Evolutionary conservation across 2,797 vertebrate species (phyloP).

Genomic region (Botia kubotai): DNA sequence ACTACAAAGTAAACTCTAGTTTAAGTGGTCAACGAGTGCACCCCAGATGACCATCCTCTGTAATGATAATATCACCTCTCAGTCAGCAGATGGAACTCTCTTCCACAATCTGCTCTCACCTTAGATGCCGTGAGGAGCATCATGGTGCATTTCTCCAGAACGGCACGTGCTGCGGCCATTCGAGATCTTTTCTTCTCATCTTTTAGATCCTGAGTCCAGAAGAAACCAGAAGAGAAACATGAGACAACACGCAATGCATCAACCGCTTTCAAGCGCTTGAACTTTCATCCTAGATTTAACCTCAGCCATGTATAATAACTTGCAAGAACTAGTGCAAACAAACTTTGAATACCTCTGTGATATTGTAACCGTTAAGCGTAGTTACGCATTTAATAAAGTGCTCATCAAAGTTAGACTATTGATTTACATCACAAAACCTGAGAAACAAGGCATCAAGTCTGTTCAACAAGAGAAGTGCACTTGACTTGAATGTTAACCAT

Average conservation of each 20-base stretch:
- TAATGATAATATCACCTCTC: conserved; percentile 7
- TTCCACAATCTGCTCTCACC: conserved; percentile 70
- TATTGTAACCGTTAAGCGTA: not conserved
- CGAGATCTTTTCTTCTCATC: conserved; percentile 97
- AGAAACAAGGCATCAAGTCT: not conserved
- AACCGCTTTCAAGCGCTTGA: not conserved
- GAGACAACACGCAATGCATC: conserved; percentile 18
- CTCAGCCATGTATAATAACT: not conserved
- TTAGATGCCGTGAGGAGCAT: conserved; percentile 99
- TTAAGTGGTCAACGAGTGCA: not conserved
- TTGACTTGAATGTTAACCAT: conserved; percentile 33
- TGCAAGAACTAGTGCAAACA: not conserved
- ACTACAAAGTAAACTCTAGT: not conserved
- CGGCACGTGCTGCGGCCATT: conserved; percentile 94
- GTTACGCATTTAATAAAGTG: not conserved
- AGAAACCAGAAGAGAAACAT: conserved; percentile 16
- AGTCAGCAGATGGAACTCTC: conserved; percentile 36
- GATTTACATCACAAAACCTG: not conserved
- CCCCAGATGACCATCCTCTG: not conserved
- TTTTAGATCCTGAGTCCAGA: conserved; percentile 87
- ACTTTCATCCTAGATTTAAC: not conserved
- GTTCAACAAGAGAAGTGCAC: conserved; percentile 12
- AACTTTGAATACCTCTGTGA: not conserved
- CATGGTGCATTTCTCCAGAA: conserved; percentile 99
- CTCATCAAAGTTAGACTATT: not conserved